Conservation (phyloP, 1,140 invertebrate species). For the Trypoxylus dichotomus region DNA sequence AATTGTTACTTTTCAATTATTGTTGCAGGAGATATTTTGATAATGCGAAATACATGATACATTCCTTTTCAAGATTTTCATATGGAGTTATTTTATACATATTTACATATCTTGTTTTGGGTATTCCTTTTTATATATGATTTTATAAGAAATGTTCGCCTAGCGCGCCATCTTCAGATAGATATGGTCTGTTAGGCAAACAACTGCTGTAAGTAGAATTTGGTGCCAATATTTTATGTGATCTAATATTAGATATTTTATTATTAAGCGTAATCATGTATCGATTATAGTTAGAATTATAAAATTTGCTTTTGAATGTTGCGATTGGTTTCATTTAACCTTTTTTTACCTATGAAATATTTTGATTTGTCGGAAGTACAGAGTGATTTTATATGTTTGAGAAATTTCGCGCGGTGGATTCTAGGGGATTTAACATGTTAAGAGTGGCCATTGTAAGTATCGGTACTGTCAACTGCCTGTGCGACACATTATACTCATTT, state of each 20-base stretch:
- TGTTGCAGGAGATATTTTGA: too few species aligned
- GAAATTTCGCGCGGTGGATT: too few species aligned
- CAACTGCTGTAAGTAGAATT: neutral
- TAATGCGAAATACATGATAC: too few species aligned
- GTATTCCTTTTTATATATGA: neutral
- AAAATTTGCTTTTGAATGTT: neutral
- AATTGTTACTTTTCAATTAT: too few species aligned
- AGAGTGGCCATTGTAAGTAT: too few species aligned
- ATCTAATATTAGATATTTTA: constrained; percentile 4
- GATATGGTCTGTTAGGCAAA: neutral
- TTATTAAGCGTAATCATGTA: neutral
- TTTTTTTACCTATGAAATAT: neutral
- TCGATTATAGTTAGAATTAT: neutral
- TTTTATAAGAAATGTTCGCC: neutral
- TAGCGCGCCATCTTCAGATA: neutral
- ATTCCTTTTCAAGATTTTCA: neutral
- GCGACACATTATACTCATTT: too few species aligned
- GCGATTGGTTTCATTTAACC: neutral
- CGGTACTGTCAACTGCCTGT: too few species aligned
- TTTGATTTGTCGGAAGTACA: too few species aligned
- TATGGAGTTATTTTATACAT: neutral
- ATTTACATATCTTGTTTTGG: neutral
- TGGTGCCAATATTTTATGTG: constrained; percentile 6
- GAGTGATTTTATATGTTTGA: too few species aligned
- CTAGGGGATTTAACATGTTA: too few species aligned